phyloP scores from a whole-genome alignment of 2,797 vertebrate species.

The Arrhamphus sclerolepis region DNA sequence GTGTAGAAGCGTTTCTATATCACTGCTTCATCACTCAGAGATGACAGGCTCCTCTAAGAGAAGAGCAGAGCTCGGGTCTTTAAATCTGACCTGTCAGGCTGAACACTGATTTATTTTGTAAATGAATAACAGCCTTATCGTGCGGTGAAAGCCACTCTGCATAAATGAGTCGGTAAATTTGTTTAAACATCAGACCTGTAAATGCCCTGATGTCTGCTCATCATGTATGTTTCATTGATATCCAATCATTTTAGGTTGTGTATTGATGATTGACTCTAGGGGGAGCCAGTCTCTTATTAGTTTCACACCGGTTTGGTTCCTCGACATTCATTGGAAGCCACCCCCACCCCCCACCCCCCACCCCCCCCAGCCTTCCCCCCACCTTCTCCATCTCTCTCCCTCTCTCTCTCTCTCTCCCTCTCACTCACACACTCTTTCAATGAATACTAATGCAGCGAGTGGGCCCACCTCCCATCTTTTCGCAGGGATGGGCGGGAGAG shows the following conservation, averaged over 20 bases:
- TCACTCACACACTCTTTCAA: slow-evolving; percentile 70
- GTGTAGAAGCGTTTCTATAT: not conserved
- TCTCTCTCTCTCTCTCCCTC: slow-evolving; percentile 34
- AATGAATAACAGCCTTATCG: too few species aligned
- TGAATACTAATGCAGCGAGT: slow-evolving; percentile 83
- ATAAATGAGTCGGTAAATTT: not conserved
- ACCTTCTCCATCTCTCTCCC: slow-evolving; percentile 32
- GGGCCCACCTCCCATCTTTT: slow-evolving; percentile 75
- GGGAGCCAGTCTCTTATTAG: slow-evolving; percentile 76
- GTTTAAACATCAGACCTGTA: not conserved
- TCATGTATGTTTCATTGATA: not conserved
- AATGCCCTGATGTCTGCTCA: slow-evolving; percentile 4
- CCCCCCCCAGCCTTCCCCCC: slow-evolving; percentile 37
- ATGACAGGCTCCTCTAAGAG: not conserved
- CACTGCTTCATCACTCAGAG: not conserved
- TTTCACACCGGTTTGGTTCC: slow-evolving; percentile 64
- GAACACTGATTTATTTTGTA: too few species aligned
- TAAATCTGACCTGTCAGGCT: not conserved
- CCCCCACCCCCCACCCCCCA: slow-evolving; percentile 38
- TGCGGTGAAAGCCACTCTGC: not conserved
- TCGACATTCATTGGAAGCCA: slow-evolving; percentile 73
- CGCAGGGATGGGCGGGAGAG: slow-evolving; percentile 76
- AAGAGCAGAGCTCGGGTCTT: not conserved
- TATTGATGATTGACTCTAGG: slow-evolving; percentile 69
- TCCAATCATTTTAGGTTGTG: slow-evolving; percentile 19